phyloP scores from a whole-genome alignment of 2,113 vertebrate genomes.

The Rafetus swinhoei region DNA sequence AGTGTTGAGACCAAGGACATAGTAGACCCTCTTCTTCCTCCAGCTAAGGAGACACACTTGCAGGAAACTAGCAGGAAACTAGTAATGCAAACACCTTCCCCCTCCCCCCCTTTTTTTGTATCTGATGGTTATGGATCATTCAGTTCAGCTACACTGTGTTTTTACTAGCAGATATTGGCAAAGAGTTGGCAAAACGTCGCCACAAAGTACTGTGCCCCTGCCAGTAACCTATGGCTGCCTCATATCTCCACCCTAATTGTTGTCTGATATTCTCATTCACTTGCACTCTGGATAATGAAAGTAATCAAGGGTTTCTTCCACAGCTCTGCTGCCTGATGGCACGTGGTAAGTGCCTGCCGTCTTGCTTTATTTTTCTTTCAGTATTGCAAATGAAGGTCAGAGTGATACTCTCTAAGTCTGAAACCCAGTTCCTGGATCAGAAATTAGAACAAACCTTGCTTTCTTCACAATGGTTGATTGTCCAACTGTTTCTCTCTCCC shows the following conservation, averaged over 20 bases:
- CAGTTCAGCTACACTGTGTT: not conserved
- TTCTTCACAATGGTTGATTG: conserved; percentile 32
- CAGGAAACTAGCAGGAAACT: rapidly evolving
- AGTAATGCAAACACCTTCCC: not conserved
- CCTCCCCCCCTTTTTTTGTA: not conserved
- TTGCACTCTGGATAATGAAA: not conserved
- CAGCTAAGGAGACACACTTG: not conserved
- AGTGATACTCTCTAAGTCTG: conserved; percentile 53
- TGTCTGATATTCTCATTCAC: not conserved
- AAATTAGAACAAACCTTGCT: conserved; percentile 20
- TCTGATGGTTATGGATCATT: rapidly evolving
- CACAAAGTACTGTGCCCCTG: not conserved
- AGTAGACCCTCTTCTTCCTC: not conserved
- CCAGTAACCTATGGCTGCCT: not conserved
- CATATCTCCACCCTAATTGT: rapidly evolving
- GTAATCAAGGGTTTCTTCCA: not conserved
- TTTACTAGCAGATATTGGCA: rapidly evolving
- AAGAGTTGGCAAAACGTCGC: rapidly evolving
- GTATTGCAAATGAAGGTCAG: not conserved
- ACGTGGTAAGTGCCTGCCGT: not conserved
- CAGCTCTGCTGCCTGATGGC: not conserved
- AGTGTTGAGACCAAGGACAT: not conserved
- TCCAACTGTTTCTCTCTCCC: not conserved
- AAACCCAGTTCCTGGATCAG: conserved; percentile 61
- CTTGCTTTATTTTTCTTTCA: conserved; percentile 22